Conservation (phyloP, 2,888 invertebrate genomes). For the Brenthis hecate region DNA sequence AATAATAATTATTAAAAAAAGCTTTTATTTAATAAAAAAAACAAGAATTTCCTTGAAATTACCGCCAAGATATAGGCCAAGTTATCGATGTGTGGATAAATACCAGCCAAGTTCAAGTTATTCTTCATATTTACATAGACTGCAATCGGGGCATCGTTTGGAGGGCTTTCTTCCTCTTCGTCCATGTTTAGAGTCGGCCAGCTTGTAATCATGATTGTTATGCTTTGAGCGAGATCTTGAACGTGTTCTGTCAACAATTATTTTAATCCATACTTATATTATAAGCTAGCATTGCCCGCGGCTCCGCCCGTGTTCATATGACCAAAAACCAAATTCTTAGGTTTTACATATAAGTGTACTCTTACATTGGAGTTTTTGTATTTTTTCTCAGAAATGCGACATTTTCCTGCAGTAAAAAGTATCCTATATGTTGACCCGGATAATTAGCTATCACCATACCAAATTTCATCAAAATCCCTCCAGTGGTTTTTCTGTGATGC, state of each 20-base stretch:
- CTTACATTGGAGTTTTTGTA: no score
- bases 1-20: background rate
- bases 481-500: no score
- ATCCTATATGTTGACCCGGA: no score
- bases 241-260: constrained; percentile 32
- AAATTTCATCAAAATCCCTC: no score
- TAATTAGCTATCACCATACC: no score
- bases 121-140: constrained; percentile 48
- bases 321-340: no score
- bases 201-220: constrained; percentile 45
- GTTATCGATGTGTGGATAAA: background rate
- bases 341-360: no score
- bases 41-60: background rate
- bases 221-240: constrained; percentile 50
- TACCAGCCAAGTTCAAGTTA: constrained; percentile 18
- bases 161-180: constrained; percentile 53
- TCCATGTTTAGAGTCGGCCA: constrained; percentile 42
- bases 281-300: no score
- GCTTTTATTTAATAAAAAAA: no score
- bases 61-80: background rate
- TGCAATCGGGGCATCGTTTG: constrained; percentile 57
- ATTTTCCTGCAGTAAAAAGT: no score
- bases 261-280: background rate
- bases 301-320: no score
- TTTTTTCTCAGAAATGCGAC: no score